Evolutionary conservation across 1,140 invertebrate genomes (phyloP).

Genomic region (Ephestia elutella): DNA sequence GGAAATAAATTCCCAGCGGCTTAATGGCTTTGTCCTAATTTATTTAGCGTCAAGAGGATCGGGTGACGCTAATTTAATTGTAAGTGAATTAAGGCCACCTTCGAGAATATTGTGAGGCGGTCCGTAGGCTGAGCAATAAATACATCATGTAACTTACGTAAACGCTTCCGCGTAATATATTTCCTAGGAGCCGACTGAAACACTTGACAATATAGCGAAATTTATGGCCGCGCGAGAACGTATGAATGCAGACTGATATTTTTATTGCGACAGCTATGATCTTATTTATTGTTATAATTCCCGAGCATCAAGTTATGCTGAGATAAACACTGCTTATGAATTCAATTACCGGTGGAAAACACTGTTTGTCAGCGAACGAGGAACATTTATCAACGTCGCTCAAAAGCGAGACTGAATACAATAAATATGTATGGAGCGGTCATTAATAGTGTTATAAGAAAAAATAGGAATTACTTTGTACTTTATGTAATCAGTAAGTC

Average conservation of each 20-base stretch:
- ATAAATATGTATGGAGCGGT: not conserved
- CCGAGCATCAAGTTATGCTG: not conserved
- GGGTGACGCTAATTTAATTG: constrained; percentile 55
- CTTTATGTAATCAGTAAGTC: not conserved
- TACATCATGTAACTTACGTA: constrained; percentile 31
- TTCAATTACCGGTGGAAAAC: constrained; percentile 4
- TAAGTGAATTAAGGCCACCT: constrained; percentile 49
- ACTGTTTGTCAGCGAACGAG: not conserved
- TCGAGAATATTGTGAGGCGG: constrained; percentile 26
- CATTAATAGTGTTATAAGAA: not conserved
- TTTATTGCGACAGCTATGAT: constrained; percentile 15
- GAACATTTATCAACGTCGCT: not conserved
- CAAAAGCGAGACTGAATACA: not conserved
- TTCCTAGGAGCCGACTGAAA: constrained; percentile 29
- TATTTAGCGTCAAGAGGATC: constrained; percentile 48
- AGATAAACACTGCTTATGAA: not conserved
- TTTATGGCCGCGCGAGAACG: constrained; percentile 25
- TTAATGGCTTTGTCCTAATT: constrained; percentile 48
- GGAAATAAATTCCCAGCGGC: constrained; percentile 41
- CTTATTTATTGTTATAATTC: constrained; percentile 9
- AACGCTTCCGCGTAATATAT: constrained; percentile 35
- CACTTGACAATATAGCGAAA: constrained; percentile 30
- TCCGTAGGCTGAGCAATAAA: constrained; percentile 30
- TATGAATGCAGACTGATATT: constrained; percentile 19
- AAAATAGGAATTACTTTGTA: not conserved